Base-by-base conservation (phyloP, 2,888 invertebrate species). In the Acheta domesticus region DNA sequence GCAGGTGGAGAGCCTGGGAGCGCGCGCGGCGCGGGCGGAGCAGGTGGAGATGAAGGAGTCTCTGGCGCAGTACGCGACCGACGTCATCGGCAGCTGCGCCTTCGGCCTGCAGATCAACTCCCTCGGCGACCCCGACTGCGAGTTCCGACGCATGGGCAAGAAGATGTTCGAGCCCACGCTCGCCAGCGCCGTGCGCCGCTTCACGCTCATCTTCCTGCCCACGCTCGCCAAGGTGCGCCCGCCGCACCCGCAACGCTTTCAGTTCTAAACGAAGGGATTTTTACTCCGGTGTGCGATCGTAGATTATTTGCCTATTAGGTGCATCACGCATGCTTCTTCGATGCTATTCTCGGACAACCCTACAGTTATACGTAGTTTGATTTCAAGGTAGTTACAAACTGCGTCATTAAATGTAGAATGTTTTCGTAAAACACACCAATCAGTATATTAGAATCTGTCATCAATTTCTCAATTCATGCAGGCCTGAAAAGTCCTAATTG, bases 51-150 rank as follows among this genome's bases (percentile, higher is more conserved):
- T 84, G 11, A 83, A 84, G 78, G 84, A 84, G 50, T 73, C 83
- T 11, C 84, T 82, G 48, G 84, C 83, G 0, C 82, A 83, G 21
- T 89, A 87, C 83, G 86, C 87, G 12, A 86, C 87, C 49, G 88
- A 89, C 81, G 85, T 88, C 4, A 87, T 89, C 77, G 87, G 87
- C 20, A 86, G 86, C 73, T 85, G 88, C 78, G 86, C 88, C 76
- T 89, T 89, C 81, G 89, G 89, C 12, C 81, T 88, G 78, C 87
- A 88, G 80, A 80, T 82, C 76, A 83, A 84, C 79, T 79, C 80
- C 4, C 82, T 83, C 74, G 78, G 82, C 11, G 77, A 82, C 77
- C 79, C 81, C 16, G 78, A 82, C 75, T 81, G 81, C 3, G 77
- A 79, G n/a, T 83, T 83, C 78, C 79, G 81, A n/a, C n/a, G 79